These are phyloP conservation scores for Gadopsis marmoratus DNA, from an alignment of 2,797 vertebrate species.

Conservation along the genomic window DNA sequence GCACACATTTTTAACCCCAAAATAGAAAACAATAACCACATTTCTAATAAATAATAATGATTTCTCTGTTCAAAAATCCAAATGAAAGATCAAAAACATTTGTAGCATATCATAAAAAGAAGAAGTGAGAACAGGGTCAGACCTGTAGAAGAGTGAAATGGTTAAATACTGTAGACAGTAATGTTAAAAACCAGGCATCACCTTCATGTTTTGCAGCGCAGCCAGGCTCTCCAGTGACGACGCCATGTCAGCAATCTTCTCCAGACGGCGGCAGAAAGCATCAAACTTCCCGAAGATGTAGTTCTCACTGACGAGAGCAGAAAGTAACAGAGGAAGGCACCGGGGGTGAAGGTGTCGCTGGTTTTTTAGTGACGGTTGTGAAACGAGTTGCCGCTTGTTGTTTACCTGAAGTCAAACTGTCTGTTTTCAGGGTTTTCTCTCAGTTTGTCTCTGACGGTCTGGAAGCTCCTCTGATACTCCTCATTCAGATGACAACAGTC, in stretches of 20 bases:
- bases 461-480: conserved; percentile 86
- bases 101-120: neutral
- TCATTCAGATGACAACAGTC: conserved; percentile 84
- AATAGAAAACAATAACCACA: neutral
- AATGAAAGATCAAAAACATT: neutral
- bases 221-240: conserved; percentile 84
- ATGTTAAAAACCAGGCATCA: neutral
- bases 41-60: neutral
- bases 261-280: conserved; percentile 87
- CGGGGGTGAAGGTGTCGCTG: neutral
- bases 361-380: rapidly evolving
- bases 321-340: too few relatives aligned
- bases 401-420: conserved; percentile 89
- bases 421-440: conserved; percentile 75
- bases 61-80: neutral
- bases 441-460: conserved; percentile 78
- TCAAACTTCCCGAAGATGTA: conserved; percentile 92
- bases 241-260: conserved; percentile 87
- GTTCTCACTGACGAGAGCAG: conserved; percentile 83
- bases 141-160: neutral
- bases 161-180: neutral
- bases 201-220: conserved; percentile 83
- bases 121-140: neutral
- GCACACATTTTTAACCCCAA: neutral
- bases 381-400: too few relatives aligned